Evolutionary conservation across 2,888 invertebrate species (phyloP), one percentile per base, ranked within the genome.

Genomic region (Cancer borealis): DNA sequence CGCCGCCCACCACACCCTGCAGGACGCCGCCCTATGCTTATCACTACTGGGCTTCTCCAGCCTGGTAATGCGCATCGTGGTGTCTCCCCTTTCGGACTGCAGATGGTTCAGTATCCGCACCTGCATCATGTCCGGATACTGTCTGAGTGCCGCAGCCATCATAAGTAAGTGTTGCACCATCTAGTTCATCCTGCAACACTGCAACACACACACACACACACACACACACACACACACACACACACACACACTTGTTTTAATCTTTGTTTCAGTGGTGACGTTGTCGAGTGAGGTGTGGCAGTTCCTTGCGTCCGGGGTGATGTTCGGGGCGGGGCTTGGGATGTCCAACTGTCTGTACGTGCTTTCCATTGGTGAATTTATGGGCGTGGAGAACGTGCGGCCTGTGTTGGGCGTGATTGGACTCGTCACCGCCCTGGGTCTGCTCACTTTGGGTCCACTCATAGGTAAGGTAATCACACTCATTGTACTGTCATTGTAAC

Each of bases 21-120:
- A 92, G 73, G 91, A 94, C 39, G 54, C 92, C 5, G 95, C 94
- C 39, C 92, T 66, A 91, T 92, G 87, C 66, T 90, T 93, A 8
- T 87, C 95, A 12, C 14, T 87, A 21, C 5, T 73, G 47, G 66
- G 92, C 5, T 10, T 92, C 17, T 6, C 49, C 73, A 95, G 90
- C 92, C 46, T 95, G 0, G 21, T 94, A 21, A 60, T 66, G 5
- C 90, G 95, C 17, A n/a, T 95, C 8, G 6, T 87, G 8, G 92
- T 94, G 60, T 89, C 93, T 0, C 47, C 91, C 3, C n/a, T 95
- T 5, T 39, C 91, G 2, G 95, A 95, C 88, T 79, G 92, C 30
- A 46, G 49, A 3, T 84, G 46, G 79, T 95, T 95, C 92, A 87
- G 73, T 88, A 92, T 91, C 73, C 92, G 79, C 30, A 1, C 39